Evolutionary conservation across 2,113 vertebrate species (phyloP).

Genomic region (Carettochelys insculpta): DNA sequence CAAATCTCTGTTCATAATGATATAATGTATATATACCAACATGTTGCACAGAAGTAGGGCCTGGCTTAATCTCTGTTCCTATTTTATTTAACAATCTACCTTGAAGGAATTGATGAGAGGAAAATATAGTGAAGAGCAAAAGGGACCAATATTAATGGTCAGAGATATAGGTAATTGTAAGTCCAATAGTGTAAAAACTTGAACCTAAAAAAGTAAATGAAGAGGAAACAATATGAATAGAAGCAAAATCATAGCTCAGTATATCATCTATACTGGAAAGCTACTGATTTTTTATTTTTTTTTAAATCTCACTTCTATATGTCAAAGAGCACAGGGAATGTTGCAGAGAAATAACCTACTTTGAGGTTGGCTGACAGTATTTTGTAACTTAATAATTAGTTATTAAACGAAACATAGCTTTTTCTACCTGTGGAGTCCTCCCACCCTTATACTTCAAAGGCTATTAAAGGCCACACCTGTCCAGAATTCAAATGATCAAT

Average conservation of each 20-base stretch:
- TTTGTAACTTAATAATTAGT: slow-evolving; percentile 25
- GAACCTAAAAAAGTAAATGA: neutral
- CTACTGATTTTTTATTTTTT: slow-evolving; percentile 21
- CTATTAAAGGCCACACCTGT: neutral
- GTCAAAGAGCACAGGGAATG: slow-evolving; percentile 22
- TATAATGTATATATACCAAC: neutral
- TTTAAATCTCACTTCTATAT: slow-evolving; percentile 37
- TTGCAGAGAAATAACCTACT: neutral
- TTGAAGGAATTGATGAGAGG: neutral
- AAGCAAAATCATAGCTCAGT: slow-evolving; percentile 7
- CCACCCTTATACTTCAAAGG: neutral
- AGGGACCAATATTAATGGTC: slow-evolving; percentile 3
- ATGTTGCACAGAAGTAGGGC: neutral
- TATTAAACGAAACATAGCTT: slow-evolving; percentile 22
- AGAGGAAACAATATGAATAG: neutral
- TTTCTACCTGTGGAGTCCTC: neutral
- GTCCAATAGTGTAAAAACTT: slow-evolving; percentile 32
- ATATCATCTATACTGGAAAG: slow-evolving; percentile 31
- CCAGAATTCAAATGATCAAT: too few relatives aligned
- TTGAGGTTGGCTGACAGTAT: slow-evolving; percentile 23
- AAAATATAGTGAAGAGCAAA: slow-evolving; percentile 24
- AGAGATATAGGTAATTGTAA: slow-evolving; percentile 29
- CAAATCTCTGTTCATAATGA: neutral
- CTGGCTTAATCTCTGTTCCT: neutral
- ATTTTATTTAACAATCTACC: slow-evolving; percentile 20